phyloP scores from a whole-genome alignment of 2,888 invertebrate species.

The Cheilosia urbana region DNA sequence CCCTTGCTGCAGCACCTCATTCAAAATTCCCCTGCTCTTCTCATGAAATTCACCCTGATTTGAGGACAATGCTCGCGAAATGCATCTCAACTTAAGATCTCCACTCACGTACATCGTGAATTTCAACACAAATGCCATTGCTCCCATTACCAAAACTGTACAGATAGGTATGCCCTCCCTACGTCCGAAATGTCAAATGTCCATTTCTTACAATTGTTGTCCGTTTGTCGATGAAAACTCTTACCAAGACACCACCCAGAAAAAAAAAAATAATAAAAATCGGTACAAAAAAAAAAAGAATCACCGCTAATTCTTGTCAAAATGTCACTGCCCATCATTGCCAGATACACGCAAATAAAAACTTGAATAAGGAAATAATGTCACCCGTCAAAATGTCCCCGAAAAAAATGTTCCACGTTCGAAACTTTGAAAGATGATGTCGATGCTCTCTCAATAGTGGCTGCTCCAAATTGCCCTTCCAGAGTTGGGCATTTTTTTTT shows the following conservation, averaged over 20 bases:
- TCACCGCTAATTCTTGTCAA: slow-evolving; percentile 68
- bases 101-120: neutral
- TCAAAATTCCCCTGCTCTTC: too few relatives aligned
- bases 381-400: slow-evolving; percentile 48
- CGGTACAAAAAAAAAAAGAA: neutral
- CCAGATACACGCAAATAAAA: slow-evolving; percentile 63
- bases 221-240: neutral
- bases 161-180: neutral
- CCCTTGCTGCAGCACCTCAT: too few relatives aligned
- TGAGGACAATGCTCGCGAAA: too few relatives aligned
- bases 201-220: neutral
- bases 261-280: neutral
- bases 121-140: neutral
- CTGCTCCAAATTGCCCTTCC: slow-evolving; percentile 27
- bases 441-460: slow-evolving; percentile 36
- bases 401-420: slow-evolving; percentile 33
- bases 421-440: slow-evolving; percentile 28
- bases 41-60: too few relatives aligned
- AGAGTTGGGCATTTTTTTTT: slow-evolving; percentile 5
- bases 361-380: slow-evolving; percentile 64
- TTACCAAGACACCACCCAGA: neutral
- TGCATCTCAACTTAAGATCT: neutral
- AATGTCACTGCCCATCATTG: slow-evolving; percentile 55
- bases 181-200: neutral
- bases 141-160: neutral